Percentiles rank a stretch among this genome's conserved stretches.
These are phyloP conservation scores for Orbicella faveolata DNA, from an alignment of 64 coral and sea anemone genomes.

Conservation along the genomic window DNA sequence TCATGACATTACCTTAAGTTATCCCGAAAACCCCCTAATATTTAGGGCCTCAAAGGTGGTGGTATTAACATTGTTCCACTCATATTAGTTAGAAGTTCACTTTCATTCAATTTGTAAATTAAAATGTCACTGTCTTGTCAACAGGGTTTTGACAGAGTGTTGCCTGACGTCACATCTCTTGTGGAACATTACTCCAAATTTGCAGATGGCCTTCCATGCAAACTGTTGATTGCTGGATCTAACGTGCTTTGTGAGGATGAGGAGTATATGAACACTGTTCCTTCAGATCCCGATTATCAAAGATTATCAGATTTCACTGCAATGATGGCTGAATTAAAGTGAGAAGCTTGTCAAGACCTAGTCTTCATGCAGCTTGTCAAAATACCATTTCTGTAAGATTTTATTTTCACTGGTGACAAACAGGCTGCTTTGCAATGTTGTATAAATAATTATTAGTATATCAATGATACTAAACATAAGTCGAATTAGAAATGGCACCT, in stretches of 20 bases:
- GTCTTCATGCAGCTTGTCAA: background rate
- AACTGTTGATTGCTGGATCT: constrained; percentile 72
- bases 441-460: no score
- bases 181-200: constrained; percentile 76
- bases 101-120: no score
- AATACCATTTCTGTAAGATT: no score
- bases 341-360: background rate
- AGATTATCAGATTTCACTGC: constrained; percentile 75
- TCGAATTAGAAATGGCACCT: no score
- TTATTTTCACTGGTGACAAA: no score
- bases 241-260: constrained; percentile 80
- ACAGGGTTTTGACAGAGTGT: constrained; percentile 76
- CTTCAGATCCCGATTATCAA: constrained; percentile 76
- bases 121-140: background rate
- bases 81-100: no score
- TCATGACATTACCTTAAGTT: no score
- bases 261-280: constrained; percentile 52
- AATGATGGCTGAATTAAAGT: constrained; percentile 77
- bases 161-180: constrained; percentile 65
- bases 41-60: no score
- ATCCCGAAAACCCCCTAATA: no score
- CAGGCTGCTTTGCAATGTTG: no score
- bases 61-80: no score
- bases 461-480: no score
- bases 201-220: constrained; percentile 74